A percentile compares a stretch with the other conserved stretches of the same genome.
These are phyloP conservation scores for Bombus soroeensis DNA, from an alignment of 1,140 invertebrate genomes.

Conservation along the genomic window DNA sequence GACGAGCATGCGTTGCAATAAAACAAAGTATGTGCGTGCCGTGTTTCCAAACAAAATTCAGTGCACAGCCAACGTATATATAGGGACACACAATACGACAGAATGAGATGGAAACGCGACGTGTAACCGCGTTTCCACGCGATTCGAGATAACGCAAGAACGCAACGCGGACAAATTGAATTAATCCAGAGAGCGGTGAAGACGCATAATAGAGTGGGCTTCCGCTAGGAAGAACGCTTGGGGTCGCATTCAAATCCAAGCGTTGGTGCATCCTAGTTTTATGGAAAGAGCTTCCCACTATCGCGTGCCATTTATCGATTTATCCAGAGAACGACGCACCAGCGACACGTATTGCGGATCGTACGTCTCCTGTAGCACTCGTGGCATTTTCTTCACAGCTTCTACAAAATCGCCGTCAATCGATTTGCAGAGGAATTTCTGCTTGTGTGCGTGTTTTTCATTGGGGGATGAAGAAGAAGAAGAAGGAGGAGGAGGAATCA, in stretches of 20 bases:
- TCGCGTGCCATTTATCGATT: constrained; percentile 43
- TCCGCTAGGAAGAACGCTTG: not conserved
- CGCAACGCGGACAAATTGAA: constrained; percentile 36
- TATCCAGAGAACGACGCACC: constrained; percentile 26
- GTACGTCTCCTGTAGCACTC: constrained; percentile 19
- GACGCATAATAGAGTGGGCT: constrained; percentile 6
- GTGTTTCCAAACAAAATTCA: not conserved
- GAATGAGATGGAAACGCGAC: not conserved
- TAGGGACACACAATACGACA: not conserved
- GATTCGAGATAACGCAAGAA: constrained; percentile 1
- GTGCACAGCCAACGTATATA: not conserved
- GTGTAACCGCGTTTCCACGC: not conserved
- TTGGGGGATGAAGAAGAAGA: rapidly evolving
- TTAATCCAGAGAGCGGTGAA: constrained; percentile 7
- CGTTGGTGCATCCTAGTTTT: not conserved
- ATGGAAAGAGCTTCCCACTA: constrained; percentile 40
- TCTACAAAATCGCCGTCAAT: constrained; percentile 5
- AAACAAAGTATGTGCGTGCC: not conserved
- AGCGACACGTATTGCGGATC: constrained; percentile 47
- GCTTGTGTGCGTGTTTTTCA: not conserved
- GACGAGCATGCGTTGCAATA: not conserved
- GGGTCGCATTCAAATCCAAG: constrained; percentile 26
- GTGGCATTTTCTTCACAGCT: constrained; percentile 27
- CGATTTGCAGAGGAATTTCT: constrained; percentile 54
- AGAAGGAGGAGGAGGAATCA: not conserved